These are phyloP conservation scores for Apistogramma diplotaenia DNA, from an alignment of 2,113 vertebrate species.

Conservation along the genomic window DNA sequence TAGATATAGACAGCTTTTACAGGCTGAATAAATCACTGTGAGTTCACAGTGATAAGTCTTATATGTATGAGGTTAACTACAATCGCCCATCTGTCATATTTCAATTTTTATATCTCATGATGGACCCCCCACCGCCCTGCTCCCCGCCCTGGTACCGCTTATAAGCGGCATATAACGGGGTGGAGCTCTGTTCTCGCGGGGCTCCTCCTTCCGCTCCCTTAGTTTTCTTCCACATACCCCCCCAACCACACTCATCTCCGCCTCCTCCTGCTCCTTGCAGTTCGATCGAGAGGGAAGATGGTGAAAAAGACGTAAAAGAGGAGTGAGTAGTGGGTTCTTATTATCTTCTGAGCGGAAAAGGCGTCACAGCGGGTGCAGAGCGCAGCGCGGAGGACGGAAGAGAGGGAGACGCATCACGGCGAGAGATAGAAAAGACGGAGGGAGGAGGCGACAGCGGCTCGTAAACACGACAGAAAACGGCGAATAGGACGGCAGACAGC, in stretches of 20 bases:
- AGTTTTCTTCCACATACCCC: conserved; percentile 18
- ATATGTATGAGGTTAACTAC: neutral
- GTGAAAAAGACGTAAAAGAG: conserved; percentile 34
- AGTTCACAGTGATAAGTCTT: neutral
- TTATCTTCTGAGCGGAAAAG: conserved; percentile 51
- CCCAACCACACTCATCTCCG: neutral
- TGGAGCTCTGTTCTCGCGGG: conserved; percentile 54
- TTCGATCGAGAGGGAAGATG: conserved; percentile 21
- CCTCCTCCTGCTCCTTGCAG: conserved; percentile 25
- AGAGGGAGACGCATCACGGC: conserved; percentile 30
- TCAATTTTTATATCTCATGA: neutral
- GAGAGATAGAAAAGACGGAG: neutral
- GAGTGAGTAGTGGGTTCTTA: neutral
- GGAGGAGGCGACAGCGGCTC: conserved; percentile 42
- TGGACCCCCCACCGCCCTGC: too few relatives aligned
- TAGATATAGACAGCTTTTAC: neutral
- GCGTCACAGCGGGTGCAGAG: conserved; percentile 53
- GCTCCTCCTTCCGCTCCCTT: conserved; percentile 48
- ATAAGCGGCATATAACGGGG: conserved; percentile 58
- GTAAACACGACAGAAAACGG: conserved; percentile 65
- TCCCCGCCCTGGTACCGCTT: conserved; percentile 15
- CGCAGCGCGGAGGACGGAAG: conserved; percentile 12
- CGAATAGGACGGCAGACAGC: conserved; percentile 44
- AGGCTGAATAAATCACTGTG: neutral
- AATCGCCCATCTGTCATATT: neutral